A percentile compares a stretch with the other conserved stretches of the same genome.
Evolutionary conservation across 2,888 invertebrate genomes (phyloP).

Genomic region (Osedax frankpressi): DNA sequence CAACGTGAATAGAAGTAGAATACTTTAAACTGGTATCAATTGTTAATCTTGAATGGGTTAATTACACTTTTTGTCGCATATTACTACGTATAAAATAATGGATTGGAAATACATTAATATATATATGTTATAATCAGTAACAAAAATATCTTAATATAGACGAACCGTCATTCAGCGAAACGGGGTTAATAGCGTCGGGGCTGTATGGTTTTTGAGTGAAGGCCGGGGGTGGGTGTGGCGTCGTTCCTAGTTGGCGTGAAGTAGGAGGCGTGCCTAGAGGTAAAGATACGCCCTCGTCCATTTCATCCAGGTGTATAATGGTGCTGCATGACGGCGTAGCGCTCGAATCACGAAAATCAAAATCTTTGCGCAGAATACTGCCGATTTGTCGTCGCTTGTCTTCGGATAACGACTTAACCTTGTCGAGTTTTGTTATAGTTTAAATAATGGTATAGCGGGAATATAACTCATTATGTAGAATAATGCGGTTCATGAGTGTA

Average conservation of each 20-base stretch:
- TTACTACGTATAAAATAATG: no score
- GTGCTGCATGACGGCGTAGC: neutral
- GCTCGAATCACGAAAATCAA: neutral
- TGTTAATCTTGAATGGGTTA: no score
- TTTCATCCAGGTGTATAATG: neutral
- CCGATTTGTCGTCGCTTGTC: neutral
- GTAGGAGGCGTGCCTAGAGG: neutral
- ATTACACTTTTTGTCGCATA: no score
- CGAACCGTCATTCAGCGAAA: neutral
- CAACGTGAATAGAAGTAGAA: no score
- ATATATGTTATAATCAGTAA: neutral
- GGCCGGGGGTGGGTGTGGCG: neutral
- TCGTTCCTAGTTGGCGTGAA: neutral
- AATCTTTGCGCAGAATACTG: neutral
- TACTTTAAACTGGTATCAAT: no score
- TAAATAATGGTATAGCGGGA: no score
- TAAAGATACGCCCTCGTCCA: neutral
- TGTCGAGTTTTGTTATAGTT: no score
- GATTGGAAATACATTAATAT: neutral
- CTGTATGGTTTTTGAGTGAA: neutral
- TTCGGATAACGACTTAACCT: neutral
- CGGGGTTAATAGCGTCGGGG: neutral
- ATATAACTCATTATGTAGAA: no score
- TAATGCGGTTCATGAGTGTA: no score
- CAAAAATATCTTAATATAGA: neutral